Conservation (phyloP, 2,888 invertebrate species). For the Diabrotica balteata region DNA sequence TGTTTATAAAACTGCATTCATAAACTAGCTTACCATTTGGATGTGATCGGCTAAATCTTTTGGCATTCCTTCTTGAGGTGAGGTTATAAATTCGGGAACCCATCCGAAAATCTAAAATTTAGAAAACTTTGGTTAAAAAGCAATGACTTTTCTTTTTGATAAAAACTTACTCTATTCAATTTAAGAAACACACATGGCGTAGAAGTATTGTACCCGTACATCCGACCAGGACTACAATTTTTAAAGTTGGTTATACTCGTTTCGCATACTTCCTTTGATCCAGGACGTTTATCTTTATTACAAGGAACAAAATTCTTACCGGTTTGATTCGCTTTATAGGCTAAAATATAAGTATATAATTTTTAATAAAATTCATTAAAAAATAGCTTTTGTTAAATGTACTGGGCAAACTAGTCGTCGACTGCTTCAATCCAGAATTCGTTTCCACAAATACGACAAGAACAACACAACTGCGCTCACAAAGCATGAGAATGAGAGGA, state of each 20-base stretch:
- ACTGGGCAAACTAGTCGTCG: no score
- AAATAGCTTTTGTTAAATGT: no score
- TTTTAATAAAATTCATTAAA: no score
- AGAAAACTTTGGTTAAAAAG: background rate
- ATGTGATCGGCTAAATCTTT: conserved; percentile 63
- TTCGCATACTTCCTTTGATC: conserved; percentile 64
- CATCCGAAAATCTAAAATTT: conserved; percentile 73
- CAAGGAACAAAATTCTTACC: conserved; percentile 66
- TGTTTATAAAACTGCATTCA: no score
- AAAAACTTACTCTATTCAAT: conserved; percentile 73
- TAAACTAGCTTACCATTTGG: background rate
- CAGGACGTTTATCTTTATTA: conserved; percentile 61
- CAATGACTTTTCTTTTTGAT: no score
- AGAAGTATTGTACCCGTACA: conserved; percentile 76
- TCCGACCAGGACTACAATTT: conserved; percentile 61
- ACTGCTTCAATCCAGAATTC: no score
- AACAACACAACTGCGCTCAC: no score
- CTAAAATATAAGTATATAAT: conserved; percentile 44
- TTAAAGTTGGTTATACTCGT: conserved; percentile 62
- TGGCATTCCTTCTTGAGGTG: conserved; percentile 65
- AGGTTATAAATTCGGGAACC: conserved; percentile 70
- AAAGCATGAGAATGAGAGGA: no score
- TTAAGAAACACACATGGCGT: conserved; percentile 86
- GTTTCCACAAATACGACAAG: no score
- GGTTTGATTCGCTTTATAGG: conserved; percentile 58